phyloP scores from a whole-genome alignment of 2,888 invertebrate genomes.

The Plusia festucae region DNA sequence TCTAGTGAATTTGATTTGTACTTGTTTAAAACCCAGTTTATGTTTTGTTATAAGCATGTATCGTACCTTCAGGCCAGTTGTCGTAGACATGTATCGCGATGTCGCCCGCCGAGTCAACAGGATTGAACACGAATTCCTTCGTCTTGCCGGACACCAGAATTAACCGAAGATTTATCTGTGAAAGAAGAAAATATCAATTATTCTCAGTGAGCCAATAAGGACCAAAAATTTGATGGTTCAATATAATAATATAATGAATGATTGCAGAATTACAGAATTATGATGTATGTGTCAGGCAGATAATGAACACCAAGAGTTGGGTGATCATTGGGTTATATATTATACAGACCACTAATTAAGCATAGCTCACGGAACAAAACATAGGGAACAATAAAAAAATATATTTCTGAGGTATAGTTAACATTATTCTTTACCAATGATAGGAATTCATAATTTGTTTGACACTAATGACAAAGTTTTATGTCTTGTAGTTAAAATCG shows the following conservation, averaged over 20 bases:
- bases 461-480: not conserved
- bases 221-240: not conserved
- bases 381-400: too few relatives aligned
- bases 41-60: not conserved
- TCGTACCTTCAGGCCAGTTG: slow-evolving; percentile 99
- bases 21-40: not conserved
- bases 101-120: slow-evolving; percentile 99
- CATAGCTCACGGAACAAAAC: too few relatives aligned
- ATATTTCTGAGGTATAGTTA: too few relatives aligned
- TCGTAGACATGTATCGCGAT: slow-evolving; percentile 99
- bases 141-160: slow-evolving; percentile 99
- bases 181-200: slow-evolving; percentile 9
- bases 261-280: too few relatives aligned
- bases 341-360: too few relatives aligned
- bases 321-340: too few relatives aligned
- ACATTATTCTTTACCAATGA: not conserved
- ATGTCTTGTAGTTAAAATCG: not conserved
- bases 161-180: slow-evolving; percentile 98
- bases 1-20: too few relatives aligned
- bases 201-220: not conserved
- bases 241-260: too few relatives aligned
- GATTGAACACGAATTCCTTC: slow-evolving; percentile 99
- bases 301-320: too few relatives aligned
- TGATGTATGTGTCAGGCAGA: too few relatives aligned
- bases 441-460: not conserved